Evolutionary conservation across 2,797 vertebrate species (phyloP), one percentile per base, ranked within the genome.

Genomic region (Syngnathus rostellatus): DNA sequence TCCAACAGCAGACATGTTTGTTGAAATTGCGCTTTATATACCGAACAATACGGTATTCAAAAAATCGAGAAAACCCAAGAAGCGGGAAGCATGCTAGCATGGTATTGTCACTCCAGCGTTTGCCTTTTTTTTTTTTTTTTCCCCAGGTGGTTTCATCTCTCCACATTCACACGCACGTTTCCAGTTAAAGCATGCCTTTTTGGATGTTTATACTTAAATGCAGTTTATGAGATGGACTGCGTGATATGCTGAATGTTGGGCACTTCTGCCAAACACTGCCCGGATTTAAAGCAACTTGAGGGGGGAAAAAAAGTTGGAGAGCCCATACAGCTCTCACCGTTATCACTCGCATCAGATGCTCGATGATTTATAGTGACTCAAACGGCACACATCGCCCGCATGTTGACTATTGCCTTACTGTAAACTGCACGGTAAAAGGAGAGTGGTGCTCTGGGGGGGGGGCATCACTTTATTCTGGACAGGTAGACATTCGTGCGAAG

Each of bases 381-480:
- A 65, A 73, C 5, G 21, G 40, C 65, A 71, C 67, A 57, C 25
- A 4, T 3, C 55, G 75, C 79, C 75, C 79, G 77, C 69, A 80
- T 87, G 73, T 67, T 76, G 76, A 77, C 79, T 78, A 80, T 81
- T 77, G 73, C 67, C 68, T 83, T 81, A 76, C 75, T 72, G 71
- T 80, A 78, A 81, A 82, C 83, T 65, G 72, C 73, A 74, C 79
- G 80, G 82, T 74, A 77, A 74, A 80, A 76, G 73, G 72, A 72
- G 64, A 21, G 65, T 64, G 65, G 75, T 68, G 64, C 53, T 64
- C 66, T 59, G 65, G 70, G 62, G 43, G 21, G 14, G 43, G 21
- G 14, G 8, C 57, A 68, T 51, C 63, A 31, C 71, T 86, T 89
- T 87, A 90, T 89, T 86, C 85, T 86, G 81, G 89, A 79, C 87